A percentile compares a stretch with the other conserved stretches of the same genome.
Conservation (phyloP, 1,140 invertebrate species). For the Dufourea novaeangliae region DNA sequence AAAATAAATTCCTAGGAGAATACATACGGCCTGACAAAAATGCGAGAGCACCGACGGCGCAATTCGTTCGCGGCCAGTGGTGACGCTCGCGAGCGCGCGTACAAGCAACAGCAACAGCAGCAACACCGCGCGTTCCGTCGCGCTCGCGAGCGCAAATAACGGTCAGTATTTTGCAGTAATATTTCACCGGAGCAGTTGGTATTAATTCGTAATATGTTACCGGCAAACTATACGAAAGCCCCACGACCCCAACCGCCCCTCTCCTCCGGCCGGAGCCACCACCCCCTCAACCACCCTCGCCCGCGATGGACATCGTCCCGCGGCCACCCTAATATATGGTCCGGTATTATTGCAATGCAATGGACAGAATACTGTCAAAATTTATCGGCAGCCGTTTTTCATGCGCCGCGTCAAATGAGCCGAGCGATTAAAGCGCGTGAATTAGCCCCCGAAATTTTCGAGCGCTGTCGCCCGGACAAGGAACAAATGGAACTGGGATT, state of each 20-base stretch:
- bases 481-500: slow-evolving; percentile 50
- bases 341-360: slow-evolving; percentile 82
- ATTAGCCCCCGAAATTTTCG: slow-evolving; percentile 78
- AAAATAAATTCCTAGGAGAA: slow-evolving; percentile 56
- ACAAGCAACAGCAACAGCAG: slow-evolving; percentile 50
- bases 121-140: slow-evolving; percentile 40
- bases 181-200: slow-evolving; percentile 82
- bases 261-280: slow-evolving; percentile 9
- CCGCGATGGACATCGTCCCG: slow-evolving; percentile 62
- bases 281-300: slow-evolving; percentile 53
- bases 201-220: slow-evolving; percentile 83
- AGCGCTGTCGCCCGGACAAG: slow-evolving; percentile 56
- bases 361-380: slow-evolving; percentile 83
- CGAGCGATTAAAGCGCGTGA: slow-evolving; percentile 80
- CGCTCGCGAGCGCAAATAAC: slow-evolving; percentile 77
- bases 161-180: slow-evolving; percentile 82
- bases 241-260: slow-evolving; percentile 12
- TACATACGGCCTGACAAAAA: slow-evolving; percentile 62
- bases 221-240: slow-evolving; percentile 80
- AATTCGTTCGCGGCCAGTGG: slow-evolving; percentile 47
- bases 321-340: slow-evolving; percentile 81
- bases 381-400: slow-evolving; percentile 82
- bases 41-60: slow-evolving; percentile 35
- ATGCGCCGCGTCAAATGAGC: slow-evolving; percentile 80
- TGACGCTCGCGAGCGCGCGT: slow-evolving; percentile 29